These are phyloP conservation scores for Xanthorhoe spadicearia DNA, from an alignment of 2,888 invertebrate species.

Conservation along the genomic window DNA sequence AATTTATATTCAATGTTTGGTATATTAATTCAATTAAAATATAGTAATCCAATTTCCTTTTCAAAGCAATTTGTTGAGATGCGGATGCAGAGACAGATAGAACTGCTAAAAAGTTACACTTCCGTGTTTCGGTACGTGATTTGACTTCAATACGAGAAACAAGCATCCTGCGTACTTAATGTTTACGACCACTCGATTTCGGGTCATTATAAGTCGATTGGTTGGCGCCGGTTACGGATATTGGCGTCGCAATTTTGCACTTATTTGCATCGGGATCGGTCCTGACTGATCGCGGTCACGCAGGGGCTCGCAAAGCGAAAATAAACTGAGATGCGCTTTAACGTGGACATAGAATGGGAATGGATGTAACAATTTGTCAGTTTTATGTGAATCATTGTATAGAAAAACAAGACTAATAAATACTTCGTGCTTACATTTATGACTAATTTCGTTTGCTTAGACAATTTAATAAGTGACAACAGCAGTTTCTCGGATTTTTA, in stretches of 20 bases:
- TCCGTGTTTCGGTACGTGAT: constrained; percentile 26
- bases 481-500: background rate
- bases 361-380: constrained; percentile 28
- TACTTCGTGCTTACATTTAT: constrained; percentile 4
- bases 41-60: constrained; percentile 10
- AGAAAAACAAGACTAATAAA: constrained; percentile 4
- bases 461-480: no score
- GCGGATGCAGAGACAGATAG: constrained; percentile 14
- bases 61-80: background rate
- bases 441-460: background rate
- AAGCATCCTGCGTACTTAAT: constrained; percentile 49
- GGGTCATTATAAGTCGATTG: constrained; percentile 71
- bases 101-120: constrained; percentile 17
- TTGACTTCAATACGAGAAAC: constrained; percentile 39
- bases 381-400: constrained; percentile 16
- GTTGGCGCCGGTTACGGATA: constrained; percentile 69
- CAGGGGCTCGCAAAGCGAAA: constrained; percentile 67
- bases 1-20: constrained; percentile 3
- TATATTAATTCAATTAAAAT: constrained; percentile 5
- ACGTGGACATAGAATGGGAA: constrained; percentile 45
- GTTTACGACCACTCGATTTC: constrained; percentile 66
- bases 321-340: constrained; percentile 64
- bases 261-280: constrained; percentile 72
- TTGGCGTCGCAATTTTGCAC: constrained; percentile 74
- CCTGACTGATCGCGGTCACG: constrained; percentile 69